A percentile compares a stretch with the other conserved stretches of the same genome.
Evolutionary conservation across 2,888 invertebrate species (phyloP).

Genomic region (Mermis nigrescens): DNA sequence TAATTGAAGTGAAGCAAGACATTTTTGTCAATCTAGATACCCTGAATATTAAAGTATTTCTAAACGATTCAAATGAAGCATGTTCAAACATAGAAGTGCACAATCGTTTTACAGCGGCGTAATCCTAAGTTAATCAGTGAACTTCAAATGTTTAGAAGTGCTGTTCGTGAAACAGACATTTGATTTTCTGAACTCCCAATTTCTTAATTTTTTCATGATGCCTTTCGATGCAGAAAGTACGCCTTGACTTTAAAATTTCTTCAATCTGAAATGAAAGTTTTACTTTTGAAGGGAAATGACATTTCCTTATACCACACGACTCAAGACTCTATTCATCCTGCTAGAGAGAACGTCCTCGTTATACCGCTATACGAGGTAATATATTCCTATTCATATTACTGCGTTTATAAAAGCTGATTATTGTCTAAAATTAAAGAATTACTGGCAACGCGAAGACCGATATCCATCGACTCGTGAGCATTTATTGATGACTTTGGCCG

Average conservation of each 20-base stretch:
- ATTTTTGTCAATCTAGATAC: too few species aligned
- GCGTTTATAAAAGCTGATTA: background rate
- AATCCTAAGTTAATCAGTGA: too few species aligned
- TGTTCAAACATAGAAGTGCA: too few species aligned
- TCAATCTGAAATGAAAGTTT: background rate
- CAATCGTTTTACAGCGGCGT: too few species aligned
- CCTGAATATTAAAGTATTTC: too few species aligned
- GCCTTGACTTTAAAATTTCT: background rate
- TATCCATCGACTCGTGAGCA: conserved; percentile 57
- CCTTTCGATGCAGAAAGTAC: too few species aligned
- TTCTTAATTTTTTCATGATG: too few species aligned
- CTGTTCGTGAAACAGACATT: too few species aligned
- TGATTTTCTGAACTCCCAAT: too few species aligned
- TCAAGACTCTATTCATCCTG: conserved; percentile 19
- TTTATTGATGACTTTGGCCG: conserved; percentile 67
- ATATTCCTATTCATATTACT: background rate
- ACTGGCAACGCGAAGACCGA: conserved; percentile 50
- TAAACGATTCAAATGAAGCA: too few species aligned
- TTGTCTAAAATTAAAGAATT: conserved; percentile 9
- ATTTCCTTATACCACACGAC: conserved; percentile 25
- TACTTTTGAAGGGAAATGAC: conserved; percentile 25
- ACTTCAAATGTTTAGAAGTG: too few species aligned
- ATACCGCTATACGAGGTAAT: conserved; percentile 15
- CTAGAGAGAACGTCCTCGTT: conserved; percentile 25
- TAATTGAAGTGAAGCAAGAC: too few species aligned